These are phyloP conservation scores for Mormoops blainvillei DNA, from an alignment of 2,113 vertebrate genomes.

Conservation along the genomic window DNA sequence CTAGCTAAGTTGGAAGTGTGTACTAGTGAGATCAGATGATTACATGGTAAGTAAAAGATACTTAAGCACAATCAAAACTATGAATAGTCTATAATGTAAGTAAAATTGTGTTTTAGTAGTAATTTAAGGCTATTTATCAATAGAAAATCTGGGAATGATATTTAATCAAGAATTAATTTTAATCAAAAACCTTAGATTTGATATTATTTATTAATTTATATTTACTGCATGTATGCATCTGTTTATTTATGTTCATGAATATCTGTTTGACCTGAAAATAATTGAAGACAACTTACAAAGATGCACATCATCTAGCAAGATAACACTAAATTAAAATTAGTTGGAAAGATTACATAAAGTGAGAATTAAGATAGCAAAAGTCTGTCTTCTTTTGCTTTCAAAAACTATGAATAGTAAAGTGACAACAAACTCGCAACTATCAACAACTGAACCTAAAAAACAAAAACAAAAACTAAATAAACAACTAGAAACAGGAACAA, in stretches of 20 bases:
- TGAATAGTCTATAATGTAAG: not conserved
- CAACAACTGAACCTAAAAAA: too few relatives aligned
- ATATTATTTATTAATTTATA: not conserved
- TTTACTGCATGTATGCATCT: not conserved
- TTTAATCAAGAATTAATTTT: not conserved
- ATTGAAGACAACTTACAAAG: not conserved
- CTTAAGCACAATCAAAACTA: not conserved
- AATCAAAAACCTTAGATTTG: not conserved
- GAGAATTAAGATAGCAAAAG: too few relatives aligned
- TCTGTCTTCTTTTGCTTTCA: too few relatives aligned
- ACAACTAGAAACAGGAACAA: too few relatives aligned
- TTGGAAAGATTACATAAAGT: not conserved
- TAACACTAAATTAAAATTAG: not conserved
- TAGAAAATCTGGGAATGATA: not conserved
- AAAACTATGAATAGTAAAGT: too few relatives aligned
- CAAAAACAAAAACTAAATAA: too few relatives aligned
- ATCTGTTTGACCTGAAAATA: conserved; percentile 5
- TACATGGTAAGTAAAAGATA: not conserved
- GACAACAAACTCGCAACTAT: too few relatives aligned
- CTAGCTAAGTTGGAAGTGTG: not conserved
- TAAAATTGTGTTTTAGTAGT: not conserved
- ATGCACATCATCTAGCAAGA: not conserved
- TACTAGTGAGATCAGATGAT: not conserved
- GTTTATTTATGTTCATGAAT: not conserved
- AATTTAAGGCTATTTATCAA: not conserved